Conservation (phyloP, 2,888 invertebrate species). For the Hipparchia semele region DNA sequence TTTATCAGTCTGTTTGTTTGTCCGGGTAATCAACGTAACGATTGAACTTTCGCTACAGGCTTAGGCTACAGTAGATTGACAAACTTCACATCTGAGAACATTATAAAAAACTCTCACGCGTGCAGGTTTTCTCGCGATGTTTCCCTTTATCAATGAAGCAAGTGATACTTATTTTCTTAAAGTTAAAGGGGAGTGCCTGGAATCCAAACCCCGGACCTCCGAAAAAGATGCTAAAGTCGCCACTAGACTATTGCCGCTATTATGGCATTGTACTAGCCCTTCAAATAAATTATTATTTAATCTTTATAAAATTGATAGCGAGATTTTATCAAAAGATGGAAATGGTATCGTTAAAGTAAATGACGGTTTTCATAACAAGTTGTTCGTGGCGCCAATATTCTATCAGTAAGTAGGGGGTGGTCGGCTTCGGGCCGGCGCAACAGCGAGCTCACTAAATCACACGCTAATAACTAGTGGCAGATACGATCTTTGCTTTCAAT, state of each 20-base stretch:
- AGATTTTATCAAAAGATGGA: conserved; percentile 41
- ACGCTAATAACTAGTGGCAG: conserved; percentile 74
- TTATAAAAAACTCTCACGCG: not conserved
- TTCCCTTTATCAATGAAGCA: not conserved
- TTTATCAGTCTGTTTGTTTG: too few species aligned
- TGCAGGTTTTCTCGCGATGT: not conserved
- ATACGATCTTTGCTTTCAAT: conserved; percentile 79
- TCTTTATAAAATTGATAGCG: conserved; percentile 11
- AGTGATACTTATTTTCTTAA: not conserved
- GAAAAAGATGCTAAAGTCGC: not conserved
- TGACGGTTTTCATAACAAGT: conserved; percentile 45
- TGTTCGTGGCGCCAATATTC: conserved; percentile 55
- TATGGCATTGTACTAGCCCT: not conserved
- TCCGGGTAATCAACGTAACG: too few species aligned
- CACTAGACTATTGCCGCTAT: not conserved
- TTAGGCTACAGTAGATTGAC: not conserved
- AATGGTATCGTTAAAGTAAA: conserved; percentile 47
- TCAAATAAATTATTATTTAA: conserved; percentile 7
- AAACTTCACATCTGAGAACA: not conserved
- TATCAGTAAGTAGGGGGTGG: conserved; percentile 70
- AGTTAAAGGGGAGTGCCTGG: not conserved
- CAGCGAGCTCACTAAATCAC: conserved; percentile 70
- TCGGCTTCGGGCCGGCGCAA: conserved; percentile 51
- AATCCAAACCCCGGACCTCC: not conserved
- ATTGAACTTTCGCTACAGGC: not conserved